Conservation (phyloP, 2,888 invertebrate genomes). For the Tipula lateralis region DNA sequence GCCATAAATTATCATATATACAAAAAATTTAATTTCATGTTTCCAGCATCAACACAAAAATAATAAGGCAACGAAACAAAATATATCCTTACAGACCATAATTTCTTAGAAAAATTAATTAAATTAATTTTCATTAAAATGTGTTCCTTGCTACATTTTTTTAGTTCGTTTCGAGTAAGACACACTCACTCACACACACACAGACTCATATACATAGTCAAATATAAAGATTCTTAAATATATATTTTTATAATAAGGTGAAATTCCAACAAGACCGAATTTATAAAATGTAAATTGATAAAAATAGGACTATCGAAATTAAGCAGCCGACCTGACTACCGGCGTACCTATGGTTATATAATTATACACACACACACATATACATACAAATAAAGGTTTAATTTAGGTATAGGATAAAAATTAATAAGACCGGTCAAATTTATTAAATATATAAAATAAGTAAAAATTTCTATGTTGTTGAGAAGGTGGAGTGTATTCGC, state of each 20-base stretch:
- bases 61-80: background rate
- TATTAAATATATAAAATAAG: background rate
- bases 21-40: background rate
- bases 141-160: background rate
- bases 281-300: constrained; percentile 19
- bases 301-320: background rate
- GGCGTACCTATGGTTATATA: background rate
- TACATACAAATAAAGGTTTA: background rate
- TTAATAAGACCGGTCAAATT: background rate
- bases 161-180: background rate
- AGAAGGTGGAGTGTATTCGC: background rate
- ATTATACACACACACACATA: background rate
- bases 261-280: background rate
- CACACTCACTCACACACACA: background rate
- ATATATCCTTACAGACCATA: background rate
- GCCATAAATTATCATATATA: background rate
- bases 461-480: background rate
- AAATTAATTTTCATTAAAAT: constrained; percentile 11
- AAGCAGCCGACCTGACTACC: background rate
- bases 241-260: background rate
- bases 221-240: background rate
- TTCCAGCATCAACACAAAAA: background rate
- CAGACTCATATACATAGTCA: too few species aligned
- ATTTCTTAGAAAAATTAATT: background rate
- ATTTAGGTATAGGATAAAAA: background rate